A percentile compares a stretch with the other conserved stretches of the same genome.
Evolutionary conservation across 2,888 invertebrate genomes (phyloP).

Genomic region (Urechis unicinctus): DNA sequence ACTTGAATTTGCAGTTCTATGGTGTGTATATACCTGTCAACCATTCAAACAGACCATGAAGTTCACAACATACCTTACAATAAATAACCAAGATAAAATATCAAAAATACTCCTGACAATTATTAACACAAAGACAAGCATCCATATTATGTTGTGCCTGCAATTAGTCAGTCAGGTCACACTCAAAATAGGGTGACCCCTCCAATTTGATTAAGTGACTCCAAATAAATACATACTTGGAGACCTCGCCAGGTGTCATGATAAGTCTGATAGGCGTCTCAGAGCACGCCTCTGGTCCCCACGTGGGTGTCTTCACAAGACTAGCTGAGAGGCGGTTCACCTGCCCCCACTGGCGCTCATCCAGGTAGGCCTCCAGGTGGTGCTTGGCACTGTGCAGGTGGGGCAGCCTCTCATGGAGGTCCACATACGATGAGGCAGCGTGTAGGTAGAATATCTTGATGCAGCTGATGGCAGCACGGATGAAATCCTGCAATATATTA

Average conservation of each 20-base stretch:
- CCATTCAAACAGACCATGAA: no score
- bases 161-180: no score
- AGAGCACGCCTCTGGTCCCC: no score
- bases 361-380: constrained; percentile 45
- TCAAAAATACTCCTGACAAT: no score
- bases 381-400: constrained; percentile 41
- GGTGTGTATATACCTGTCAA: constrained; percentile 67
- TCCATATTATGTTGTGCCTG: no score
- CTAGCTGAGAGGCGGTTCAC: no score
- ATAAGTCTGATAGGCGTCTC: constrained; percentile 52
- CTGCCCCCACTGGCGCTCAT: constrained; percentile 19
- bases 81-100: no score
- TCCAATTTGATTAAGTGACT: no score
- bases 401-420: constrained; percentile 33
- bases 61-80: no score
- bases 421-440: constrained; percentile 42
- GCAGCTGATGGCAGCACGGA: constrained; percentile 51
- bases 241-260: constrained; percentile 36
- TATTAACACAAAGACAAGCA: no score
- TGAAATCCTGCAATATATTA: constrained; percentile 38
- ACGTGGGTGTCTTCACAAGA: no score
- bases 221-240: constrained; percentile 33
- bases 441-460: constrained; percentile 44
- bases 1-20: constrained; percentile 76
- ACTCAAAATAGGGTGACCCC: no score